Conservation (phyloP, 2,797 vertebrate species). For the Muraenolepis orangiensis region DNA sequence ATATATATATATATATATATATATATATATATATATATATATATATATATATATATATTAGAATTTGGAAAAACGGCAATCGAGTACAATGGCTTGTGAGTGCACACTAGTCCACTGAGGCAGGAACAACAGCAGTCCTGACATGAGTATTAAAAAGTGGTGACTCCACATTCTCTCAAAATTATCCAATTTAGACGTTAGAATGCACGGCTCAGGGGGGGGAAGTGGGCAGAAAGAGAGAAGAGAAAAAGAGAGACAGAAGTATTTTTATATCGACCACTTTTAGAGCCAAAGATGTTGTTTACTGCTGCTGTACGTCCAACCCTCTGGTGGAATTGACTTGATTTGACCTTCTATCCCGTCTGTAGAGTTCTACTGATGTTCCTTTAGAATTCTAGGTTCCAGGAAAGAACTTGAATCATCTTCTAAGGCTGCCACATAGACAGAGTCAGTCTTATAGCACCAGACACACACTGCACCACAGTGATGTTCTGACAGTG, state of each 20-base stretch:
- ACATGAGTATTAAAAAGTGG: constrained; percentile 49
- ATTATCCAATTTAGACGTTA: constrained; percentile 58
- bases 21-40: background rate
- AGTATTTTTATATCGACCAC: background rate
- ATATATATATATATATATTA: background rate
- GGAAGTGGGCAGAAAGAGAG: constrained; percentile 15
- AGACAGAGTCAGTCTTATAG: too few relatives aligned
- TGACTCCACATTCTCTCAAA: constrained; percentile 55
- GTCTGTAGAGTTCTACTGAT: background rate
- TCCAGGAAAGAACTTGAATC: background rate
- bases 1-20: background rate
- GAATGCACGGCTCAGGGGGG: constrained; percentile 40
- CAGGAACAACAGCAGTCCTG: constrained; percentile 16
- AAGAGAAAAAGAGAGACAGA: too few relatives aligned
- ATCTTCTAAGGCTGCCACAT: too few relatives aligned
- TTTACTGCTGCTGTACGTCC: background rate
- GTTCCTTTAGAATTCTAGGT: background rate
- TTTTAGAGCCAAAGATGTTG: background rate
- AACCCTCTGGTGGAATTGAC: too few relatives aligned
- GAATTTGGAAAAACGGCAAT: background rate
- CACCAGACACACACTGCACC: too few relatives aligned
- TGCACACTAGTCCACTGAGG: constrained; percentile 4
- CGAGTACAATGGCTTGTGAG: background rate
- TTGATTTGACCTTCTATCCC: background rate
- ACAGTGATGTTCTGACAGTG: too few relatives aligned